Percentiles rank a stretch among this genome's conserved stretches.
Evolutionary conservation across 2,888 invertebrate genomes (phyloP).

Genomic region (Hemithea aestivaria): DNA sequence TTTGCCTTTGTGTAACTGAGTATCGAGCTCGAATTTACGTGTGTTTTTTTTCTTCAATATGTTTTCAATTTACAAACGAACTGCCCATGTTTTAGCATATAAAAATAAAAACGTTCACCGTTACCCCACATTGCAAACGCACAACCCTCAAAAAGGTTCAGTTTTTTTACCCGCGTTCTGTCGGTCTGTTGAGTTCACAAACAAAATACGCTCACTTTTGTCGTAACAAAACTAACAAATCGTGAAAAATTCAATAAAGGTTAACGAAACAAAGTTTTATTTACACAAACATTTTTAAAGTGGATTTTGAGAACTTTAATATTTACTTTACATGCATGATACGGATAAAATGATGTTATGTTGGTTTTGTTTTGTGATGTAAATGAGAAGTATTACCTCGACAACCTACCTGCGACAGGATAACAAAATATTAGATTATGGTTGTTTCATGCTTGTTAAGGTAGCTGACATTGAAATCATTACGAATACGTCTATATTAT

Average conservation of each 20-base stretch:
- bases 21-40: not conserved
- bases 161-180: slow-evolving; percentile 14
- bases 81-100: not conserved
- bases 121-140: slow-evolving; percentile 6
- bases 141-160: slow-evolving; percentile 10
- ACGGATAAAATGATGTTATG: too few relatives aligned
- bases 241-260: slow-evolving; percentile 19
- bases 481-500: too few relatives aligned
- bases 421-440: too few relatives aligned
- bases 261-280: slow-evolving; percentile 11
- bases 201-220: slow-evolving; percentile 16
- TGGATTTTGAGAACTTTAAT: slow-evolving; percentile 5
- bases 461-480: too few relatives aligned
- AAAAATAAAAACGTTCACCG: too few relatives aligned
- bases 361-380: too few relatives aligned
- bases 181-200: slow-evolving; percentile 14
- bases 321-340: too few relatives aligned
- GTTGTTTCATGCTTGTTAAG: too few relatives aligned
- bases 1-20: too few relatives aligned
- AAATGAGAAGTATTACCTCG: too few relatives aligned
- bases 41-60: not conserved
- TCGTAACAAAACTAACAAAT: slow-evolving; percentile 21
- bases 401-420: too few relatives aligned
- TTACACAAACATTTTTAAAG: not conserved
- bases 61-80: not conserved